These are phyloP conservation scores for Drosophila murphyi DNA, from an alignment of 1,140 invertebrate species.

Conservation along the genomic window DNA sequence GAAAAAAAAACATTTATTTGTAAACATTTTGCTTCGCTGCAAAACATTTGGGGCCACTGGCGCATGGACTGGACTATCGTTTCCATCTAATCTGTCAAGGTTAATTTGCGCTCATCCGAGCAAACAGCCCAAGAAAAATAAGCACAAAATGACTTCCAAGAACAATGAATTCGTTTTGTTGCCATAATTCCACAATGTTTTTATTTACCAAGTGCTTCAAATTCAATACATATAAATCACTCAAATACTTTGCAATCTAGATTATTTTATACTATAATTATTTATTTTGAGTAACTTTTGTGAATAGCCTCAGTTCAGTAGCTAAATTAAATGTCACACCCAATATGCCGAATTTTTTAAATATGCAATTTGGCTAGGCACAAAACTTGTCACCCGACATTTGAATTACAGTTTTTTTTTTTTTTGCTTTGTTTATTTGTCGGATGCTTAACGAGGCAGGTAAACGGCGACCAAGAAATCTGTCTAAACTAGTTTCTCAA, in stretches of 20 bases:
- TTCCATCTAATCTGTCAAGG: slow-evolving; percentile 61
- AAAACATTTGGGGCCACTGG: slow-evolving; percentile 24
- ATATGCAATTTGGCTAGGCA: slow-evolving; percentile 39
- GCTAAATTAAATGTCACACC: slow-evolving; percentile 55
- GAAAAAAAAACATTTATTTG: slow-evolving; percentile 27
- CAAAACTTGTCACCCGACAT: slow-evolving; percentile 70
- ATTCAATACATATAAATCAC: slow-evolving; percentile 11
- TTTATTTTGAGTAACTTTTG: slow-evolving; percentile 1
- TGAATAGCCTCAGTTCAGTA: slow-evolving; percentile 41
- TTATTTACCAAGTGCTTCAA: slow-evolving; percentile 19
- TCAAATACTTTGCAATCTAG: slow-evolving; percentile 12
- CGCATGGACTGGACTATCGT: slow-evolving; percentile 23
- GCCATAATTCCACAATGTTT: slow-evolving; percentile 6
- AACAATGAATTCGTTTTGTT: slow-evolving; percentile 29
- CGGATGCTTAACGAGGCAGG: slow-evolving; percentile 55
- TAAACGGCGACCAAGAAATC: slow-evolving; percentile 52
- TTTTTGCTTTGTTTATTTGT: slow-evolving; percentile 14
- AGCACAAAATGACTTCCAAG: slow-evolving; percentile 31
- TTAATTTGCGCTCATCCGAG: slow-evolving; percentile 60
- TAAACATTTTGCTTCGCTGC: slow-evolving; percentile 37
- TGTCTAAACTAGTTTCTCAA: slow-evolving; percentile 73
- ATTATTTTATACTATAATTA: slow-evolving; percentile 8
- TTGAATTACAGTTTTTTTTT: slow-evolving; percentile 65
- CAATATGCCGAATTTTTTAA: slow-evolving; percentile 39
- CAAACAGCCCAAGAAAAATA: slow-evolving; percentile 35